Evolutionary conservation across 2,888 invertebrate species (phyloP).

Genomic region (Limenitis camilla): DNA sequence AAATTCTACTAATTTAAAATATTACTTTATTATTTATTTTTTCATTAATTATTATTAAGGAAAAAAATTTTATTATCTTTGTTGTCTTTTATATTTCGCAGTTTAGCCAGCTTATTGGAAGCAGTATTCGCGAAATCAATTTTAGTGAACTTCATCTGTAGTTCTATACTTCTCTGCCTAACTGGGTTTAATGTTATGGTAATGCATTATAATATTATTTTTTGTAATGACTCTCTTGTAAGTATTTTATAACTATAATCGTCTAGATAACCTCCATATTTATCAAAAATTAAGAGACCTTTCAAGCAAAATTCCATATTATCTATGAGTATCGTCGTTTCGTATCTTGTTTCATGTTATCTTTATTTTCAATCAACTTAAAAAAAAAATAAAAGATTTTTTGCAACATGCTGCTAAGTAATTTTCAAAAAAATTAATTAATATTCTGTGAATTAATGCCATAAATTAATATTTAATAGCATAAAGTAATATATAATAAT

Average conservation of each 20-base stretch:
- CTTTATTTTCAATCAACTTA: too few relatives aligned
- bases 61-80: not conserved
- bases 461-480: too few relatives aligned
- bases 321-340: too few relatives aligned
- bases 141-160: slow-evolving; percentile 43
- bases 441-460: too few relatives aligned
- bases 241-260: not conserved
- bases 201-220: slow-evolving; percentile 9
- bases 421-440: too few relatives aligned
- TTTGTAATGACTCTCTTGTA: not conserved
- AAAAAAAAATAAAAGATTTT: too few relatives aligned
- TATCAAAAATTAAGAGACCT: too few relatives aligned
- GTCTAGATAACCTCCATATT: not conserved
- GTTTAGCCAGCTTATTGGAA: slow-evolving; percentile 38
- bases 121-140: slow-evolving; percentile 40
- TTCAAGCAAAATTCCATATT: too few relatives aligned
- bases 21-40: not conserved
- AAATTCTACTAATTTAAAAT: not conserved
- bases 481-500: too few relatives aligned
- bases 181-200: slow-evolving; percentile 52
- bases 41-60: too few relatives aligned
- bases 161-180: slow-evolving; percentile 47
- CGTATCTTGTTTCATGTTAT: too few relatives aligned
- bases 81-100: slow-evolving; percentile 19
- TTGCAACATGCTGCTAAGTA: too few relatives aligned